Evolutionary conservation across 2,888 invertebrate genomes (phyloP).

Genomic region (Drosophila robusta): DNA sequence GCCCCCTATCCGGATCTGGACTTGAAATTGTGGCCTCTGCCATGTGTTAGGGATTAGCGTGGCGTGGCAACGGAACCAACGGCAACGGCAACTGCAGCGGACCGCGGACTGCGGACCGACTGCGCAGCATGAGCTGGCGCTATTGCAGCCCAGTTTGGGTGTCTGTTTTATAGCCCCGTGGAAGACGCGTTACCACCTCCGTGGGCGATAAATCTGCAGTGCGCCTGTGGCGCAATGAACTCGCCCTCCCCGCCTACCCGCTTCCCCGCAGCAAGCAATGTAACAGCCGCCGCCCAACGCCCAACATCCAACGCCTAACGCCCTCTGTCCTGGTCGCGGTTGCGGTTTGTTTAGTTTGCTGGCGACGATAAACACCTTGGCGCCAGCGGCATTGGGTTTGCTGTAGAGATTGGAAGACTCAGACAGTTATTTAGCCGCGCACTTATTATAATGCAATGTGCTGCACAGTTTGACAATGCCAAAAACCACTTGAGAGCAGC

Average conservation of each 20-base stretch:
- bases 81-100: too few relatives aligned
- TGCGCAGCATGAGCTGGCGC: conserved; percentile 74
- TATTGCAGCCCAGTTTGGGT: conserved; percentile 62
- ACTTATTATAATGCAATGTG: conserved; percentile 24
- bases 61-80: neutral
- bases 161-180: conserved; percentile 71
- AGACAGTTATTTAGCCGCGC: conserved; percentile 6
- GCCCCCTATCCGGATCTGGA: conserved; percentile 3
- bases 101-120: neutral
- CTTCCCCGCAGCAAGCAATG: conserved; percentile 10
- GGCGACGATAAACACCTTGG: conserved; percentile 78
- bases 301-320: conserved; percentile 5
- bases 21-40: conserved; percentile 5
- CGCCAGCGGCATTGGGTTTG: conserved; percentile 47
- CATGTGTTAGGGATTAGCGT: conserved; percentile 52
- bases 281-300: conserved; percentile 22
- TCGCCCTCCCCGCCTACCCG: conserved; percentile 21
- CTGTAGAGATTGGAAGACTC: neutral
- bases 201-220: conserved; percentile 82
- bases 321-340: conserved; percentile 7
- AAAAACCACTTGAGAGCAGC: conserved; percentile 38
- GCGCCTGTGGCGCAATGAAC: conserved; percentile 77
- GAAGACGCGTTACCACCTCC: conserved; percentile 74
- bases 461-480: conserved; percentile 49
- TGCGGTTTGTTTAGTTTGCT: conserved; percentile 70